Conservation (phyloP, 2,797 vertebrate genomes). For the Coregonus ussuriensis region DNA sequence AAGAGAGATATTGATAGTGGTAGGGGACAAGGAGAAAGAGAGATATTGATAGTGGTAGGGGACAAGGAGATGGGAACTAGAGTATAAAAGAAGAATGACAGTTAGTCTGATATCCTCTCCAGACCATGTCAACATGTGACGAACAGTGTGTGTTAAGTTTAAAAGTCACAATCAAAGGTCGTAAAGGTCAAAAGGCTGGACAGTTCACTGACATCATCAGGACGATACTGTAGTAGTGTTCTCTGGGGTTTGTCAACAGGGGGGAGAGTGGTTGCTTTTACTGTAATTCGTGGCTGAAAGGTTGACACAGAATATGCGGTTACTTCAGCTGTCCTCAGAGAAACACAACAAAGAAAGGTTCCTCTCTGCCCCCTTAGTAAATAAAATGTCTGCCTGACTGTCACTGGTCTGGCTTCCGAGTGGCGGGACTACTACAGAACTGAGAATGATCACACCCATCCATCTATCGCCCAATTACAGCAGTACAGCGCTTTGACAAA, state of each 20-base stretch:
- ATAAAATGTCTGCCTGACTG: not conserved
- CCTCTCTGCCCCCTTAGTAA: not conserved
- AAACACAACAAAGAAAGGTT: not conserved
- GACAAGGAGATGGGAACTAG: not conserved
- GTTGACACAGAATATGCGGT: not conserved
- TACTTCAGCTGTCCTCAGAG: too few relatives aligned
- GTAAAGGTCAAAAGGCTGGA: not conserved
- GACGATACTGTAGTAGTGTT: not conserved
- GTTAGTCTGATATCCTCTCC: not conserved
- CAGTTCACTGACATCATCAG: not conserved
- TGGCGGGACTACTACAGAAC: not conserved
- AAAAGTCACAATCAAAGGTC: not conserved
- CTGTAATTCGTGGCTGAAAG: not conserved
- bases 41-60: too few relatives aligned
- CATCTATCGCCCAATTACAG: not conserved
- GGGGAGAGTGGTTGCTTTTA: not conserved
- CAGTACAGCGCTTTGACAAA: not conserved
- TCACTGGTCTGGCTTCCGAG: not conserved
- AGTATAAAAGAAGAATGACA: not conserved
- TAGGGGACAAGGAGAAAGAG: too few relatives aligned
- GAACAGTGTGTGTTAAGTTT: not conserved
- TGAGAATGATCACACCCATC: not conserved
- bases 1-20: too few relatives aligned
- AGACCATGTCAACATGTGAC: not conserved
- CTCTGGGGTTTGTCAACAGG: not conserved